These are phyloP conservation scores for Drosophila multiciliata DNA, from an alignment of 2,888 invertebrate genomes.

Conservation along the genomic window DNA sequence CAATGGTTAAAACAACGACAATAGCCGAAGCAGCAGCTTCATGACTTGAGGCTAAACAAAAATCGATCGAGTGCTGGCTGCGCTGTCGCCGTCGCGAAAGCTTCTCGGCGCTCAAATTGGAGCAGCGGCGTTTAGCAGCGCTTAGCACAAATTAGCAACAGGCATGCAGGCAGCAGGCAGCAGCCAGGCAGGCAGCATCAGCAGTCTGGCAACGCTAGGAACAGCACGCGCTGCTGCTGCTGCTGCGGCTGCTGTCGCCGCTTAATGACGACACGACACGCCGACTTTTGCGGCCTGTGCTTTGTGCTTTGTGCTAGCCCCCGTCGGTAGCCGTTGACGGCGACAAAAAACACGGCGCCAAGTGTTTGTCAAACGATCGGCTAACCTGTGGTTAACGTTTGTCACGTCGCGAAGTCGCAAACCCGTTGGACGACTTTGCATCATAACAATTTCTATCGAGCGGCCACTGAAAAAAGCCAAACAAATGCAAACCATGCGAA, in stretches of 20 bases:
- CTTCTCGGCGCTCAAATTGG: constrained; percentile 75
- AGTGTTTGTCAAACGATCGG: constrained; percentile 81
- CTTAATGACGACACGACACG: constrained; percentile 70
- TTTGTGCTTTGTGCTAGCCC: constrained; percentile 25
- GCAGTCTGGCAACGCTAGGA: constrained; percentile 59
- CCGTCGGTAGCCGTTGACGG: constrained; percentile 69
- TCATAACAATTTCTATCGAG: constrained; percentile 74
- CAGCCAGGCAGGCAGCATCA: constrained; percentile 28
- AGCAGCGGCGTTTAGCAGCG: constrained; percentile 76
- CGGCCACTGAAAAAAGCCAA: constrained; percentile 55
- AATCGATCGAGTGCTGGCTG: constrained; percentile 57
- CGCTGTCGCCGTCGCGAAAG: constrained; percentile 60
- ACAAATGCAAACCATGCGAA: constrained; percentile 68
- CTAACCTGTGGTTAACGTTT: constrained; percentile 75
- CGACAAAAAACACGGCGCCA: constrained; percentile 78
- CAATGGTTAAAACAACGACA: constrained; percentile 21
- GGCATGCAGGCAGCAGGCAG: constrained; percentile 28
- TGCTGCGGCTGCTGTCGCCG: constrained; percentile 10
- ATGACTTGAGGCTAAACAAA: constrained; percentile 42
- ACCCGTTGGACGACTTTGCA: constrained; percentile 84
- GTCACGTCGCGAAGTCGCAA: constrained; percentile 61
- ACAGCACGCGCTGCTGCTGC: constrained; percentile 57
- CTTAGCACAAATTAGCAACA: constrained; percentile 75
- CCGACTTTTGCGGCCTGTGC: constrained; percentile 19
- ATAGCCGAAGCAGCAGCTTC: constrained; percentile 37